phyloP scores from a whole-genome alignment of 2,797 vertebrate species.

The Chiroxiphia lanceolata region DNA sequence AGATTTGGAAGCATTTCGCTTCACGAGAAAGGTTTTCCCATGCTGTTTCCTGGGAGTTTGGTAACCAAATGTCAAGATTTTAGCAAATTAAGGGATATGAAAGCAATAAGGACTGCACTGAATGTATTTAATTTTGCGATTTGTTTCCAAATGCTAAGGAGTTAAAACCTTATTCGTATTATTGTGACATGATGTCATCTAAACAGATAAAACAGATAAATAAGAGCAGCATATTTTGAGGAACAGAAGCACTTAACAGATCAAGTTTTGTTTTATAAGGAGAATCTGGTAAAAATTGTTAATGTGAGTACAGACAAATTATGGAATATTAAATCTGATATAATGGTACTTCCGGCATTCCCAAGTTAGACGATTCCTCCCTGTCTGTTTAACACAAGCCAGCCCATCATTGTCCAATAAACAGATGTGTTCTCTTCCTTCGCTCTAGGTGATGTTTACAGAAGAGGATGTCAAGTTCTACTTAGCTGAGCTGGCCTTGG shows the following conservation, averaged over 20 bases:
- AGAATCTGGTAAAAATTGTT: not conserved
- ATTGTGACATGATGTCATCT: not conserved
- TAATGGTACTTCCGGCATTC: not conserved
- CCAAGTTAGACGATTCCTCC: not conserved
- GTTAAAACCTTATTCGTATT: not conserved
- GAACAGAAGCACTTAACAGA: not conserved
- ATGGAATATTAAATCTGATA: not conserved
- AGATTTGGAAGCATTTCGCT: not conserved
- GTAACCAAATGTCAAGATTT: not conserved
- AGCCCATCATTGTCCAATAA: not conserved
- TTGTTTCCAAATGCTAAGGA: not conserved
- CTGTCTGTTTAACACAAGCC: not conserved
- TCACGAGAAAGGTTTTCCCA: not conserved
- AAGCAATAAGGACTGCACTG: not conserved
- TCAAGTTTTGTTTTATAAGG: not conserved
- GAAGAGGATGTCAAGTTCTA: slow-evolving; percentile 99
- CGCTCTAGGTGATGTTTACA: slow-evolving; percentile 93
- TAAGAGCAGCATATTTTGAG: not conserved
- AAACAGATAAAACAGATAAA: not conserved
- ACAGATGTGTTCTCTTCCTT: not conserved
- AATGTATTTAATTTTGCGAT: not conserved
- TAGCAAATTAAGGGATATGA: not conserved
- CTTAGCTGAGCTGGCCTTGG: slow-evolving; percentile 94
- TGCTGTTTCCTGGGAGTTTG: not conserved
- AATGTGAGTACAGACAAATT: not conserved